Evolutionary conservation across 2,113 vertebrate species (phyloP).

Genomic region (Scolopax mira): DNA sequence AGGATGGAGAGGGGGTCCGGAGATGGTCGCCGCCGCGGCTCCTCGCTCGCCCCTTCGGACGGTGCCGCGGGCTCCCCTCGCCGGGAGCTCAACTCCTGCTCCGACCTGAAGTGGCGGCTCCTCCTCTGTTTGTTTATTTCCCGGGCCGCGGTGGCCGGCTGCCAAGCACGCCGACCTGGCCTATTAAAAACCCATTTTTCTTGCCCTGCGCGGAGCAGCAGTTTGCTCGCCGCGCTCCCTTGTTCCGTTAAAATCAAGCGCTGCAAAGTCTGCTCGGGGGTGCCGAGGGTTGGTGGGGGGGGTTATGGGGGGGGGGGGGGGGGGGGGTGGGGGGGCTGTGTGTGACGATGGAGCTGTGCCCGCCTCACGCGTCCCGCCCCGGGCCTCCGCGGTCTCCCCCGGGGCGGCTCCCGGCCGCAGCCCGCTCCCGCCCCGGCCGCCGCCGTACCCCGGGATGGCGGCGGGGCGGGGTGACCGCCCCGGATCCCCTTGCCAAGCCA

Average conservation of each 20-base stretch:
- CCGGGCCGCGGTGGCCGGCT: constrained; percentile 30
- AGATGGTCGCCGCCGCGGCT: background rate
- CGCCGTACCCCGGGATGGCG: background rate
- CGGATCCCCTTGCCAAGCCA: background rate
- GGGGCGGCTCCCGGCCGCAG: background rate
- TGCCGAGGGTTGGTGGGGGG: background rate
- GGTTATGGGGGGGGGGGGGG: too few species aligned
- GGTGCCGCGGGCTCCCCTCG: background rate
- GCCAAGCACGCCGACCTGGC: constrained; percentile 47
- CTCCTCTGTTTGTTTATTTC: constrained; percentile 44
- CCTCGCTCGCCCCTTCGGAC: background rate
- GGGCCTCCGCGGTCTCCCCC: background rate
- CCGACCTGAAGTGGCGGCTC: constrained; percentile 10
- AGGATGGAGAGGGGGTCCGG: too few species aligned
- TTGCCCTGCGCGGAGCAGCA: constrained; percentile 38
- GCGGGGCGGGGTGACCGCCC: background rate
- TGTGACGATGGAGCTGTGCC: background rate
- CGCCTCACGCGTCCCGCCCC: background rate
- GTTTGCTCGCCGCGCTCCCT: constrained; percentile 13
- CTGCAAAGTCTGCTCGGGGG: background rate
- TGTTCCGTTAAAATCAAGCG: constrained; percentile 21
- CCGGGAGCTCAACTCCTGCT: constrained; percentile 6
- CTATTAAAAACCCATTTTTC: constrained; percentile 53
- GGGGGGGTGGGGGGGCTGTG: too few species aligned
- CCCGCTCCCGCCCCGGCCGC: background rate